A percentile compares a stretch with the other conserved stretches of the same genome.
Conservation (phyloP, 2,113 vertebrate species). For the Bostrychus sinensis region DNA sequence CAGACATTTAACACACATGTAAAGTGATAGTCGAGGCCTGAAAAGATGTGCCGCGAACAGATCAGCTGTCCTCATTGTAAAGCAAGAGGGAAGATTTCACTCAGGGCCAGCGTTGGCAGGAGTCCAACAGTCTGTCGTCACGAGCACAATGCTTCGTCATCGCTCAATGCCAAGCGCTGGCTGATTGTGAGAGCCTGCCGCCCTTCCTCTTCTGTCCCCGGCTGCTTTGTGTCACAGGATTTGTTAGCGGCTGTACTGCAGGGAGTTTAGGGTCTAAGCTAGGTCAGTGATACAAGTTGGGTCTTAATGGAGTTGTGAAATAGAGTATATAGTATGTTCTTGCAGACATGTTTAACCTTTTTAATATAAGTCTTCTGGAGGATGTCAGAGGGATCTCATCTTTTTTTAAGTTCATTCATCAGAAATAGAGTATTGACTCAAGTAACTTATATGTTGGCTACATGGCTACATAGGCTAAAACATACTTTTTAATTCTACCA, state of each 20-base stretch:
- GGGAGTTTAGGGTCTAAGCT: slow-evolving; percentile 23
- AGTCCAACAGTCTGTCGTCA: slow-evolving; percentile 38
- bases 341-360: neutral
- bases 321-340: neutral
- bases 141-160: slow-evolving; percentile 34
- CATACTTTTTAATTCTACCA: too few species aligned
- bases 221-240: slow-evolving; percentile 25
- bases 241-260: slow-evolving; percentile 12
- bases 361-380: too few species aligned
- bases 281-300: slow-evolving; percentile 14
- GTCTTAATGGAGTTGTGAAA: neutral
- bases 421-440: too few species aligned
- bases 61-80: slow-evolving; percentile 4
- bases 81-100: neutral
- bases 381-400: too few species aligned
- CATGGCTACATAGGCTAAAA: too few species aligned
- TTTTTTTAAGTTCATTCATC: too few species aligned
- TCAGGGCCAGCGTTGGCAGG: slow-evolving; percentile 9
- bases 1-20: neutral
- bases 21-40: neutral
- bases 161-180: slow-evolving; percentile 32
- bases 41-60: neutral
- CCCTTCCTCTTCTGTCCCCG: slow-evolving; percentile 24
- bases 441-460: too few species aligned
- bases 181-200: slow-evolving; percentile 20